phyloP scores from a whole-genome alignment of 1,140 invertebrate genomes.

The Oreohelix idahoensis region DNA sequence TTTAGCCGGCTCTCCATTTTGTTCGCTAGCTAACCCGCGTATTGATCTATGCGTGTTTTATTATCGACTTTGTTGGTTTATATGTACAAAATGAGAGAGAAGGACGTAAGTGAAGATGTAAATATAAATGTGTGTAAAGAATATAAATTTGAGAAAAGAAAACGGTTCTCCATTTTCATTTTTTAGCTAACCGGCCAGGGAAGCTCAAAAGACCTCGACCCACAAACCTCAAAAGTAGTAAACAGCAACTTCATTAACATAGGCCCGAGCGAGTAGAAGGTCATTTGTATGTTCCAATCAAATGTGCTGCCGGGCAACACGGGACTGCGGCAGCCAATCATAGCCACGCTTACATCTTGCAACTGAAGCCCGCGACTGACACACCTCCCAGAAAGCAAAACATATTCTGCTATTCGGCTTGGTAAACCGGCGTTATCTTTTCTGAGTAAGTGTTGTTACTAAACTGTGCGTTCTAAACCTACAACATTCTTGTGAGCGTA shows the following conservation, averaged over 20 bases:
- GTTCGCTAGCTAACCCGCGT: too few species aligned
- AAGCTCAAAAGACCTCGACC: conserved; percentile 39
- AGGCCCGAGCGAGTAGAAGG: conserved; percentile 22
- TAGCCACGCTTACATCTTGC: conserved; percentile 9
- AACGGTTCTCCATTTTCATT: too few species aligned
- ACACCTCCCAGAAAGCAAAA: conserved; percentile 39
- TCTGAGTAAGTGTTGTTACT: conserved; percentile 1
- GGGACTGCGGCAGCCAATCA: conserved; percentile 25
- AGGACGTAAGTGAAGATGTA: background rate
- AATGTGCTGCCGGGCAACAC: background rate
- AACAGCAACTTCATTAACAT: conserved; percentile 31
- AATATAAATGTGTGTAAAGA: background rate
- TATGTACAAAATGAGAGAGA: background rate
- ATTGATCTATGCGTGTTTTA: too few species aligned
- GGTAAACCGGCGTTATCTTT: background rate
- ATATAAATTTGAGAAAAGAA: background rate
- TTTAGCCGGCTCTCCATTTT: too few species aligned
- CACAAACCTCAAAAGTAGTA: conserved; percentile 34
- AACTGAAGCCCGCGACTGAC: conserved; percentile 26
- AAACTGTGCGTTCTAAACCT: background rate
- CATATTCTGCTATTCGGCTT: background rate
- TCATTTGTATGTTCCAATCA: conserved; percentile 6
- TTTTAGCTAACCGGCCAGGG: background rate
- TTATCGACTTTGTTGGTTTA: too few species aligned
- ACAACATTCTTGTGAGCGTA: background rate